These are phyloP conservation scores for Erannis defoliaria DNA, from an alignment of 2,888 invertebrate genomes.

Conservation along the genomic window DNA sequence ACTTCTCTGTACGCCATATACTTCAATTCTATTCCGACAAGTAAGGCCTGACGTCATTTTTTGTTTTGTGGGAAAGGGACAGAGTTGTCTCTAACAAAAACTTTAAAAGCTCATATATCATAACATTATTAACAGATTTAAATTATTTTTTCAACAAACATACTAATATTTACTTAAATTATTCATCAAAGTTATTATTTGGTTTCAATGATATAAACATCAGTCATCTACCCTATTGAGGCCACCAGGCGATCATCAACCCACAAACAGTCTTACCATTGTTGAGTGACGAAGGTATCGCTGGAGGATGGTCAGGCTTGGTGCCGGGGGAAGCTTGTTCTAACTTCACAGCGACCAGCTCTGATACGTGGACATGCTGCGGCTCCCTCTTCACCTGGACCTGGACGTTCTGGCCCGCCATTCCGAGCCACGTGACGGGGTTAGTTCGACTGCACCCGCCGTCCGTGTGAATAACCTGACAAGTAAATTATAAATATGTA, in stretches of 20 bases:
- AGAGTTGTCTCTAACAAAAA: no score
- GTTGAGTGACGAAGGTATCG: slow-evolving; percentile 78
- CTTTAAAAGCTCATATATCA: no score
- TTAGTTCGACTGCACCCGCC: slow-evolving; percentile 90
- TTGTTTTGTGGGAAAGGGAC: no score
- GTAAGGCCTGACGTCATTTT: no score
- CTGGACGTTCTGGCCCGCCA: slow-evolving; percentile 79
- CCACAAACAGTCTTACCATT: slow-evolving; percentile 63
- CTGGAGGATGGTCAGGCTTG: slow-evolving; percentile 80
- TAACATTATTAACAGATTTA: no score
- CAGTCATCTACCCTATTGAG: no score
- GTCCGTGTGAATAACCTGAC: slow-evolving; percentile 79
- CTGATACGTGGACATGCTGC: slow-evolving; percentile 85
- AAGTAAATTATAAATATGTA: background rate
- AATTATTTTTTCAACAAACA: no score
- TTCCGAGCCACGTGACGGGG: slow-evolving; percentile 88
- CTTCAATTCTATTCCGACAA: no score
- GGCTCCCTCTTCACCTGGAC: slow-evolving; percentile 90
- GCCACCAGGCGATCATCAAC: slow-evolving; percentile 50
- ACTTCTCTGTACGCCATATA: no score
- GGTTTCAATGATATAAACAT: no score
- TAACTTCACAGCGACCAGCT: slow-evolving; percentile 87
- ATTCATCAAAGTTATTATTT: no score
- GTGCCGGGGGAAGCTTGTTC: slow-evolving; percentile 89
- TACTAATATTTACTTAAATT: no score